Conservation (phyloP, 1,140 invertebrate species). For the Rhyacophila brunnea region DNA sequence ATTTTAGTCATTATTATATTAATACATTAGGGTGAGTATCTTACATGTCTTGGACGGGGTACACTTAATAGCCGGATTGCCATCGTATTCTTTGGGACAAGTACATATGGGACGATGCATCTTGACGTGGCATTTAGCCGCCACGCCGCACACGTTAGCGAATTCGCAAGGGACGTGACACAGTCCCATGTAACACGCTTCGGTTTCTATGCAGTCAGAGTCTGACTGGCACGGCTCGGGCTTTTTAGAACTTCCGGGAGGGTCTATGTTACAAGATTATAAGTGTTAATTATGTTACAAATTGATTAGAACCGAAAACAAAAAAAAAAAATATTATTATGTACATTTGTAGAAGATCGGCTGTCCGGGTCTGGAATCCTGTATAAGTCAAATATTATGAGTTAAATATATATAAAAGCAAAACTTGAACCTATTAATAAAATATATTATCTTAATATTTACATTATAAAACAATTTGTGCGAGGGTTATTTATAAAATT, state of each 20-base stretch:
- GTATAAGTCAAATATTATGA: neutral
- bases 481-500: neutral
- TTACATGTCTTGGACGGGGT: constrained; percentile 70
- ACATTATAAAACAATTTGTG: neutral
- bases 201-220: constrained; percentile 70
- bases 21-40: constrained; percentile 38
- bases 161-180: constrained; percentile 75
- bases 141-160: constrained; percentile 66
- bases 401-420: too few species aligned
- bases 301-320: constrained; percentile 5
- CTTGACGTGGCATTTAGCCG: constrained; percentile 70
- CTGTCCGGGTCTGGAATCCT: constrained; percentile 13
- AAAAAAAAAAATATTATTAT: constrained; percentile 14
- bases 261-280: constrained; percentile 59
- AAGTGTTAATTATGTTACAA: constrained; percentile 46
- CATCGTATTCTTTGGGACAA: constrained; percentile 70
- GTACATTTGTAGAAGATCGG: neutral
- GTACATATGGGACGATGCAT: constrained; percentile 77
- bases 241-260: constrained; percentile 63
- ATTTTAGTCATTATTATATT: constrained; percentile 27
- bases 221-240: constrained; percentile 71
- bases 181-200: constrained; percentile 71
- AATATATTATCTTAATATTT: neutral
- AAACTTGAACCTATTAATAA: neutral
- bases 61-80: constrained; percentile 74